Evolutionary conservation across 2,113 vertebrate genomes (phyloP).

Genomic region (Antechinus flavipes): DNA sequence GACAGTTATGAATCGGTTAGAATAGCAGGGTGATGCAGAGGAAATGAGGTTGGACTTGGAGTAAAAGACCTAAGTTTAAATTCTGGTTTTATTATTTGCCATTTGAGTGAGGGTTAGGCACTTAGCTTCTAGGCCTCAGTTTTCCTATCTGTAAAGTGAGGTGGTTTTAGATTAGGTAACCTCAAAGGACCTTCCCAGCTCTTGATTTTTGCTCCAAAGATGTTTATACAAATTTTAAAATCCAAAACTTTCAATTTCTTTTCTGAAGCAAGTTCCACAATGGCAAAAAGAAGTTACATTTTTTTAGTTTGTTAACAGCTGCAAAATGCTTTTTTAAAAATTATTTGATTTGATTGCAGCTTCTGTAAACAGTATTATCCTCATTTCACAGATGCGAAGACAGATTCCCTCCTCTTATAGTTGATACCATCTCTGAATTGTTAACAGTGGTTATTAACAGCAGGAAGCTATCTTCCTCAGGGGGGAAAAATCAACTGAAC

Average conservation of each 20-base stretch:
- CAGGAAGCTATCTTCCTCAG: slow-evolving; percentile 14
- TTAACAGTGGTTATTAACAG: slow-evolving; percentile 19
- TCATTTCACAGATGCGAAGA: not conserved
- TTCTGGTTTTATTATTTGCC: not conserved
- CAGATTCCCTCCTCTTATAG: not conserved
- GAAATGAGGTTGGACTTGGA: not conserved
- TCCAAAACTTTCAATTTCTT: not conserved
- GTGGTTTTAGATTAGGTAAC: not conserved
- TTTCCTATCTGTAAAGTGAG: not conserved
- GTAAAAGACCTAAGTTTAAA: not conserved
- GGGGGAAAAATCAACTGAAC: slow-evolving; percentile 33
- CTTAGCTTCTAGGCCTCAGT: not conserved
- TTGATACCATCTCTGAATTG: slow-evolving; percentile 9
- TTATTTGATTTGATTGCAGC: not conserved
- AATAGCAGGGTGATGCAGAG: not conserved
- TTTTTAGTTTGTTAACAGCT: not conserved
- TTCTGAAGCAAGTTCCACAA: not conserved
- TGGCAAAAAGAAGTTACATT: not conserved
- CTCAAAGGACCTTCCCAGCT: not conserved
- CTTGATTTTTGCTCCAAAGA: not conserved
- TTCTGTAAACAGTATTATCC: not conserved
- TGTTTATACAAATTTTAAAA: not conserved
- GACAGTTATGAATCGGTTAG: not conserved
- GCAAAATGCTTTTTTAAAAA: not conserved
- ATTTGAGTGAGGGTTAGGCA: not conserved